Base-by-base conservation (phyloP, 1,140 invertebrate genomes). In the Drosophila sp. region DNA sequence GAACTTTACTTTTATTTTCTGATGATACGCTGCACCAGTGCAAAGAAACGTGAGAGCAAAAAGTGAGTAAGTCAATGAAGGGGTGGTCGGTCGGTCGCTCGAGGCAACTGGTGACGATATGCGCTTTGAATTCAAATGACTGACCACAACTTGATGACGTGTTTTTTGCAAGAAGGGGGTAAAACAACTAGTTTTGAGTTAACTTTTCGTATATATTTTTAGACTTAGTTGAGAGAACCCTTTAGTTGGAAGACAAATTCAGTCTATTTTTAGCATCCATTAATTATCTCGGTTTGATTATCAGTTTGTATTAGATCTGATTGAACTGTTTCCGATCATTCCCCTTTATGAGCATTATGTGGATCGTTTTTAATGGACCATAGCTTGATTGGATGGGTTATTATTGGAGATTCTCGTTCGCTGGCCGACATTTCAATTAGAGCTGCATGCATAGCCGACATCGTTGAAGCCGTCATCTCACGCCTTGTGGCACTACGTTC, bases 21-120 rank as follows among this genome's bases (percentile, higher is more conserved):
- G 65, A 79, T 67, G 69, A 79, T 76, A 72, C 57, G 69, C 73
- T 72, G 76, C 60, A 61, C 70, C 75, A 81, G 79, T 85, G 82
- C 79, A 75, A 10, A 30, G 79, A 78, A 86, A 85, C 82, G 82
- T 87, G 82, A 85, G 78, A 65, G 60, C 61, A 50, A 50, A 50
- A 32, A 62, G 17, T 72, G n/a, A 62, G 10, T 40, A 50, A 50
- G 44, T 50, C 44, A 50, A 50, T 50, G 25, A 50, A 3, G 44
- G 44, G n/a, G 8, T 4, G 11, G 8, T 4, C 4, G 2, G 30
- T 30, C 30, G 2, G 2, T 2, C 30, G 2, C 30, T 30, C 30
- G 30, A 17, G 17, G 17, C 27, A 27, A 33, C 33, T 55, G 41
- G 60, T 71, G 68, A 66, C 60, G 44, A 47, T 50, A 50, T 10